Evolutionary conservation across 2,113 vertebrate species (phyloP).

Genomic region (Pseudorasbora parva): DNA sequence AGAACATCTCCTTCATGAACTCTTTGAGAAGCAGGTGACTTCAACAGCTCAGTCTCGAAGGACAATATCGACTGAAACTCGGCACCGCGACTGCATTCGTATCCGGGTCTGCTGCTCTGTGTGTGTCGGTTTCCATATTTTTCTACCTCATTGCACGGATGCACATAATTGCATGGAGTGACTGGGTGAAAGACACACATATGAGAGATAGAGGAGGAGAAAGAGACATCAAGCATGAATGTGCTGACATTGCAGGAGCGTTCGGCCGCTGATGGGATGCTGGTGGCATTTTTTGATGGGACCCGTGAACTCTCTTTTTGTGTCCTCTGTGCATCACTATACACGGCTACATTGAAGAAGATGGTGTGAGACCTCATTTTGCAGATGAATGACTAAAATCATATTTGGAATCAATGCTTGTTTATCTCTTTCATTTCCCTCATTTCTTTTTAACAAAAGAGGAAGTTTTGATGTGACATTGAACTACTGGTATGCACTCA

Average conservation of each 20-base stretch:
- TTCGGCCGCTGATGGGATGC: conserved; percentile 43
- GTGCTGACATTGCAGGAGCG: conserved; percentile 52
- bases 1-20: conserved; percentile 25
- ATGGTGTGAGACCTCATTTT: background rate
- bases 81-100: background rate
- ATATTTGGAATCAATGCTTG: conserved; percentile 7
- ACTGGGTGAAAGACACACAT: conserved; percentile 30
- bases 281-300: conserved; percentile 31
- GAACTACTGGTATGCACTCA: background rate
- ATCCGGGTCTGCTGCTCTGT: background rate
- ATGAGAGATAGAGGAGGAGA: conserved; percentile 24
- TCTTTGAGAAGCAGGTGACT: conserved; percentile 16
- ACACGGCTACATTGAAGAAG: background rate
- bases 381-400: conserved; percentile 21
- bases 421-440: background rate
- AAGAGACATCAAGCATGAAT: conserved; percentile 49
- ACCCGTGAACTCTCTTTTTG: conserved; percentile 8
- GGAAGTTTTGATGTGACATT: background rate
- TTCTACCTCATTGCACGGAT: conserved; percentile 37
- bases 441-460: background rate
- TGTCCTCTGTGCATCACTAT: conserved; percentile 10
- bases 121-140: background rate
- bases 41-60: conserved; percentile 14
- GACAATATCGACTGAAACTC: conserved; percentile 9
- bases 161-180: conserved; percentile 36